Base-by-base conservation (phyloP, 2,888 invertebrate genomes). In the Thymelicus acteon region DNA sequence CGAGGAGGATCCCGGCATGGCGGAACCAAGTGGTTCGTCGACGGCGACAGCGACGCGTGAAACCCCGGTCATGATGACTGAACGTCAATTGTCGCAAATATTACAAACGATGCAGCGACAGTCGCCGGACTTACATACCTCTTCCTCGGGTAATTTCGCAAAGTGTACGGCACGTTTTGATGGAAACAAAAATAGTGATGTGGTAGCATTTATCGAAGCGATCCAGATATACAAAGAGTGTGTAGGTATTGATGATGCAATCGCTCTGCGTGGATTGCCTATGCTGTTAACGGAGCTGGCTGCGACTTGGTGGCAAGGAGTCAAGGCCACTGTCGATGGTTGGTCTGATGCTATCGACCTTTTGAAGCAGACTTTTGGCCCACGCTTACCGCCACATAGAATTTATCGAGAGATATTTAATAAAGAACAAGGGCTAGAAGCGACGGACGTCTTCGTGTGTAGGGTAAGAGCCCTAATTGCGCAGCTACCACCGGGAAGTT, bases 241-340 rank as follows among this genome's bases (percentile, higher is more conserved):
- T 73, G 73, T 72, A 84, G 83, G 84, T 86, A 83, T 85, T 85
- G 6, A 8, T 3, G 52, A 52, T 19, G 52, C 0, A 8, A 7
- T n/a, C 15, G 52, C 52, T 76, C 76, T 74, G 67, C 73, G 74
- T 79, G 76, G 76, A 0, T 52, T 77, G 7, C 62, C 54, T 13
- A 47, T 67, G 60, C 39, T 60, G 31, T 19, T 67, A 6, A 75
- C 75, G 1, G 76, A 68, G 0, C 48, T 69, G 2, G 78, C 78
- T 8, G 76, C 75, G 8, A 72, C 71, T 0, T 78, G 75, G 75
- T 74, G 72, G 74, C 73, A 73, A 15, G 74, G 72, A 1, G 69
- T 76, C 1, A 72, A 74, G 13, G n/a, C 39, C 7, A 48, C 61
- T 7, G 49, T 52, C 6, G 24, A 44, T 7, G 60, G 67, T 7